Evolutionary conservation across 2,113 vertebrate genomes (phyloP), one percentile per base, ranked within the genome.

Genomic region (Pagrus major): DNA sequence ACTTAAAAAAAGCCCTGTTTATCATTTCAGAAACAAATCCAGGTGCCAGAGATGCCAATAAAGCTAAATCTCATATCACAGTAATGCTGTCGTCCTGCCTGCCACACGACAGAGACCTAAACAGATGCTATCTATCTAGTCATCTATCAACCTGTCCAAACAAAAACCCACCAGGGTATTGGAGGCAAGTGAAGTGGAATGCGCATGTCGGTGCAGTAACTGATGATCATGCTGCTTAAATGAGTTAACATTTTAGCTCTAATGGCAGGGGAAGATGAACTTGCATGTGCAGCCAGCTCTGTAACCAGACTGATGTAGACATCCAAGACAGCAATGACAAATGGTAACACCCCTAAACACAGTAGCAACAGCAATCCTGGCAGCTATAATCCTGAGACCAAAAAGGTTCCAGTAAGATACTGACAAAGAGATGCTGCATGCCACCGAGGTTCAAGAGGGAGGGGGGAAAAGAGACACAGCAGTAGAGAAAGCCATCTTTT

Each of bases 71-170:
- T 80, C 52, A 61, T 56, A 74, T 79, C 71, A 49, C 64, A 51
- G 35, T 27, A 35, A 70, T 11, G 27, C 78, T 69, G 63, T 76
- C 39, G 7, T 71, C 78, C 80, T 29, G 52, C 69, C 76, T 82
- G 84, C 76, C 49, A 58, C 55, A 31, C 74, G 78, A 80, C 68
- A 70, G 69, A 81, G 80, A 80, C 68, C 84, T 74, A 81, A 90
- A 88, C 88, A 87, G 81, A 93, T 86, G 88, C 80, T 86, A 77
- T 91, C 78, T 72, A 68, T 83, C 66, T 58, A 56, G 76, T 75
- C 86, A 92, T 90, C 75, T 41, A 88, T 92, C 88, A 91, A 66
- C 76, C 88, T 90, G 89, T 88, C 87, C 81, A 85, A 89, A 88
- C 83, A 90, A 88, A 88, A 83, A 78, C 52, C 73, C 86, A 76